phyloP scores from a whole-genome alignment of 2,888 invertebrate genomes.

The Microctonus hyperodae region DNA sequence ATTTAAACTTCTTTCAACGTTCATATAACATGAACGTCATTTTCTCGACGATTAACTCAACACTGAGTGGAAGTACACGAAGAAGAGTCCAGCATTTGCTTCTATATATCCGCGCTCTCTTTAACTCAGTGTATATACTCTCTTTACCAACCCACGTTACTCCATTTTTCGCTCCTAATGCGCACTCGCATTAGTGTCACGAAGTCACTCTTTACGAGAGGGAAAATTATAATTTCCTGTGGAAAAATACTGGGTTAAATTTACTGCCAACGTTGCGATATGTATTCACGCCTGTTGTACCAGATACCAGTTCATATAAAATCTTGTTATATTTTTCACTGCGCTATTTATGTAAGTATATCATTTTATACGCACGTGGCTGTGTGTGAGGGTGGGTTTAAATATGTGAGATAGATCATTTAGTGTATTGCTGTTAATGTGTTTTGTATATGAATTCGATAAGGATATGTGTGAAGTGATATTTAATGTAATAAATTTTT shows the following conservation, averaged over 20 bases:
- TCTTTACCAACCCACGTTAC: not conserved
- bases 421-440: too few species aligned
- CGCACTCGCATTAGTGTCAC: constrained; percentile 34
- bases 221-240: constrained; percentile 52
- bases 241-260: constrained; percentile 45
- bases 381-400: too few species aligned
- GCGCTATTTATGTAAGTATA: not conserved
- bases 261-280: constrained; percentile 45
- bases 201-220: constrained; percentile 44
- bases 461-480: too few species aligned
- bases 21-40: constrained; percentile 13
- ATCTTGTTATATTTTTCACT: not conserved
- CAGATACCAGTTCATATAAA: constrained; percentile 6
- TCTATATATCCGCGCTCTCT: constrained; percentile 4
- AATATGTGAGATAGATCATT: too few species aligned
- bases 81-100: constrained; percentile 17
- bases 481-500: too few species aligned
- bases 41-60: constrained; percentile 34
- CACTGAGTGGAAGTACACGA: constrained; percentile 2
- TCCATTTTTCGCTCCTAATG: constrained; percentile 35
- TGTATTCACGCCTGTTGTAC: constrained; percentile 5
- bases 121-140: not conserved
- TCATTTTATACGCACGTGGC: not conserved
- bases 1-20: constrained; percentile 4
- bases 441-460: too few species aligned